phyloP scores from a whole-genome alignment of 2,888 invertebrate species.

The Digitonthophagus gazella region DNA sequence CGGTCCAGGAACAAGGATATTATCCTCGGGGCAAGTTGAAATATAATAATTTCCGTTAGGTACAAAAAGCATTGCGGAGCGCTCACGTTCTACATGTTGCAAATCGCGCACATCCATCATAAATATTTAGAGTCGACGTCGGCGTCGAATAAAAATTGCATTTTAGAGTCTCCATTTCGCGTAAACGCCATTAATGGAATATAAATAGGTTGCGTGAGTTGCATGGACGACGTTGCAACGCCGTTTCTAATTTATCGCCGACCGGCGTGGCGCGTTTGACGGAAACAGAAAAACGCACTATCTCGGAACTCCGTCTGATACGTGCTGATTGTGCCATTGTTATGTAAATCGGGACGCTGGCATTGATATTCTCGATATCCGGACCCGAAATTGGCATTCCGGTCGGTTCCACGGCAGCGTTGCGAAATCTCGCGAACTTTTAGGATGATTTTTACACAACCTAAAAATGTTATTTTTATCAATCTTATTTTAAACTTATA shows the following conservation, averaged over 20 bases:
- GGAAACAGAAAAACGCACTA: slow-evolving; percentile 31
- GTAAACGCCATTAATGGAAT: slow-evolving; percentile 13
- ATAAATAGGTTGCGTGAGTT: slow-evolving; percentile 16
- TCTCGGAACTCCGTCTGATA: slow-evolving; percentile 34
- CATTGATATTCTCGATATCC: slow-evolving; percentile 38
- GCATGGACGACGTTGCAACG: slow-evolving; percentile 7
- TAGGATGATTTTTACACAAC: slow-evolving; percentile 11
- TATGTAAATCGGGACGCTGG: slow-evolving; percentile 34
- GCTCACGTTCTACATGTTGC: not conserved
- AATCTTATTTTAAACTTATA: slow-evolving; percentile 4
- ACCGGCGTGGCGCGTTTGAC: slow-evolving; percentile 24
- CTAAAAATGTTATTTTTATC: too few relatives aligned
- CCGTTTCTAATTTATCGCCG: slow-evolving; percentile 21
- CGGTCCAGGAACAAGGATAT: not conserved
- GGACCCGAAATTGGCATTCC: slow-evolving; percentile 36
- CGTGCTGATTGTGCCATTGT: slow-evolving; percentile 37
- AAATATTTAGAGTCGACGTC: not conserved
- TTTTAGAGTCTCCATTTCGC: not conserved
- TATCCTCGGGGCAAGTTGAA: not conserved
- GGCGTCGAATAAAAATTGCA: not conserved
- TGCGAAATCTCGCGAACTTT: slow-evolving; percentile 31
- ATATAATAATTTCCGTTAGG: not conserved
- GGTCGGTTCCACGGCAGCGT: slow-evolving; percentile 30
- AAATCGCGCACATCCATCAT: not conserved
- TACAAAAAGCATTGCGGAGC: not conserved